These are phyloP conservation scores for Brachyalestes nurse DNA, from an alignment of 2,797 vertebrate species.

Conservation along the genomic window DNA sequence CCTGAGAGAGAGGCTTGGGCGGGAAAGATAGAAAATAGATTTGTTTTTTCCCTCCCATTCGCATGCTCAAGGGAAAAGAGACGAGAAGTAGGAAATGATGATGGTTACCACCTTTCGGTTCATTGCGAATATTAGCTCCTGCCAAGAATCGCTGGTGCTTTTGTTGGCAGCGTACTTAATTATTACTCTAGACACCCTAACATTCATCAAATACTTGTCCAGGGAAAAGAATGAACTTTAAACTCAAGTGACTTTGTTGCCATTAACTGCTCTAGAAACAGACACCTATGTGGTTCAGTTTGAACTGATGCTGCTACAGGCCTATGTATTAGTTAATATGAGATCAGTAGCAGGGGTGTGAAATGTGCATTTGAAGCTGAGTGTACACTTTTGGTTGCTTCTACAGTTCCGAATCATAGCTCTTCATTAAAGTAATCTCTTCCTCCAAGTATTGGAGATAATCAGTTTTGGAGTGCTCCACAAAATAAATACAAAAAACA, in stretches of 20 bases:
- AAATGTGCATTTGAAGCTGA: background rate
- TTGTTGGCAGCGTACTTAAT: constrained; percentile 63
- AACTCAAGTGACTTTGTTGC: constrained; percentile 7
- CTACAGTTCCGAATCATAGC: background rate
- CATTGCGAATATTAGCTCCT: constrained; percentile 68
- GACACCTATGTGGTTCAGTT: background rate
- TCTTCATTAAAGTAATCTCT: background rate
- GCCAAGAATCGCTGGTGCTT: constrained; percentile 74
- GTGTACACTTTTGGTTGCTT: background rate
- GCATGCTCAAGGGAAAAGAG: constrained; percentile 61
- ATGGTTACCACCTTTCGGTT: constrained; percentile 71
- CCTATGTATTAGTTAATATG: background rate
- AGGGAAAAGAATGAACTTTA: constrained; percentile 25
- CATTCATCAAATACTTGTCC: constrained; percentile 58
- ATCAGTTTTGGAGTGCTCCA: constrained; percentile 21
- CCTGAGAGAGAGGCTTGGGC: constrained; percentile 36
- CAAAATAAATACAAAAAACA: constrained; percentile 69
- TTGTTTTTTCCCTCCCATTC: constrained; percentile 69
- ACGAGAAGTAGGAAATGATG: constrained; percentile 62
- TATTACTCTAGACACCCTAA: constrained; percentile 48
- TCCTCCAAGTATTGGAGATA: constrained; percentile 30
- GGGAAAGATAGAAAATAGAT: constrained; percentile 65
- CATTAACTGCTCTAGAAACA: constrained; percentile 8
- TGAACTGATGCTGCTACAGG: constrained; percentile 4
- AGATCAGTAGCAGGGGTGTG: background rate